Conservation (phyloP, 92 coral and sea anemone species). For the Plumapathes pennacea region DNA sequence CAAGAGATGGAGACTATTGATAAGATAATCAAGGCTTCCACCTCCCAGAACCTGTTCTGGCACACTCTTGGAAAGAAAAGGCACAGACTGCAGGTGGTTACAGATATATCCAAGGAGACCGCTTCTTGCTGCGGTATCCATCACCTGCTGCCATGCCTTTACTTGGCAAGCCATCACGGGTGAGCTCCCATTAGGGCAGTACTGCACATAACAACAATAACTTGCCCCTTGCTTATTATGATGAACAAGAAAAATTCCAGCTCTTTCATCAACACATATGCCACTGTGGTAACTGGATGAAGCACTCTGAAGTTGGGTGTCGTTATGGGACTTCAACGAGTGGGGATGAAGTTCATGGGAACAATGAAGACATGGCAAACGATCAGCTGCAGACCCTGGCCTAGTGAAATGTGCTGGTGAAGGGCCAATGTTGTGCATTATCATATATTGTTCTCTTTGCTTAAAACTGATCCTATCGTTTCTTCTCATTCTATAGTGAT, state of each 20-base stretch:
- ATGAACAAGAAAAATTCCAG: conserved; percentile 24
- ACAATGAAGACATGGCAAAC: conserved; percentile 20
- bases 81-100: conserved; percentile 32
- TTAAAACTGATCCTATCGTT: no score
- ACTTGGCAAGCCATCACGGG: conserved; percentile 31
- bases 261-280: conserved; percentile 28
- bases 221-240: conserved; percentile 22
- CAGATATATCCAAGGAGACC: conserved; percentile 17
- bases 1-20: conserved; percentile 9
- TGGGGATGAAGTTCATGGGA: conserved; percentile 22
- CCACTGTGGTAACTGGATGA: conserved; percentile 29
- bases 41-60: conserved; percentile 4
- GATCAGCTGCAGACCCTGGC: conserved; percentile 17
- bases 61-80: conserved; percentile 8
- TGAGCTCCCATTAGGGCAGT: conserved; percentile 23
- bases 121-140: conserved; percentile 39
- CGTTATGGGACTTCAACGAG: no score
- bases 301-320: conserved; percentile 14
- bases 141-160: conserved; percentile 22
- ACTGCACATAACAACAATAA: conserved; percentile 37
- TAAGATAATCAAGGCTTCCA: conserved; percentile 9
- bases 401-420: conserved; percentile 14
- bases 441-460: no score
- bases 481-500: no score
- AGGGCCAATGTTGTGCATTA: conserved; percentile 32